These are phyloP conservation scores for Bicyclus anynana DNA, from an alignment of 1,140 invertebrate genomes.

Conservation along the genomic window DNA sequence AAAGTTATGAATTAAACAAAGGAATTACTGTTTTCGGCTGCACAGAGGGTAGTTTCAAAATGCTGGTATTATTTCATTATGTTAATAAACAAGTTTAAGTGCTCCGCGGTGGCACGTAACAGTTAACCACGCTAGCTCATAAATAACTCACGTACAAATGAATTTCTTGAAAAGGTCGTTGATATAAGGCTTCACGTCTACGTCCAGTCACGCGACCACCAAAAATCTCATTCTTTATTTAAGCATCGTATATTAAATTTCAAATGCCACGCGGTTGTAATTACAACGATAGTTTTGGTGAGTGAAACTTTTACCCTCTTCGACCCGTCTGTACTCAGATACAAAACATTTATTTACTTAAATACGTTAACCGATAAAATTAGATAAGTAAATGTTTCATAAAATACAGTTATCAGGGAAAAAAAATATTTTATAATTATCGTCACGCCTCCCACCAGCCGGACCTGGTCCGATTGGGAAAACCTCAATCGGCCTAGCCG, in stretches of 20 bases:
- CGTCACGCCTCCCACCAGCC: too few species aligned
- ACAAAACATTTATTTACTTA: too few species aligned
- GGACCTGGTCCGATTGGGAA: too few species aligned
- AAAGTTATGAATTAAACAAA: slow-evolving; percentile 1
- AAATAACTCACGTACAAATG: slow-evolving; percentile 57
- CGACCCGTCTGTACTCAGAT: too few species aligned
- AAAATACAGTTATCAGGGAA: too few species aligned
- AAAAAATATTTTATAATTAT: too few species aligned
- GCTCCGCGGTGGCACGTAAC: slow-evolving; percentile 34
- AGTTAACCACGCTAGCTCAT: slow-evolving; percentile 49
- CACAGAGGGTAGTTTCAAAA: slow-evolving; percentile 4
- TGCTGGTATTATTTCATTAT: slow-evolving; percentile 26
- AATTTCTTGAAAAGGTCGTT: slow-evolving; percentile 67
- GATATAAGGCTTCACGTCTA: slow-evolving; percentile 49
- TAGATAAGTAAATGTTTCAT: too few species aligned
- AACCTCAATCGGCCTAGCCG: too few species aligned
- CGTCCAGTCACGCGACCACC: slow-evolving; percentile 53
- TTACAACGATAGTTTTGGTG: neutral
- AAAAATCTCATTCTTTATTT: slow-evolving; percentile 22
- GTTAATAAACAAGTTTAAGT: slow-evolving; percentile 54
- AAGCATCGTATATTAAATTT: slow-evolving; percentile 6
- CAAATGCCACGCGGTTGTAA: neutral
- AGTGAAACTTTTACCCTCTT: too few species aligned
- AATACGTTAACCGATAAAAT: too few species aligned
- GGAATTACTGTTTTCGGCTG: slow-evolving; percentile 13